Conservation (phyloP, 2,113 vertebrate species). For the Nycticorax nycticorax region DNA sequence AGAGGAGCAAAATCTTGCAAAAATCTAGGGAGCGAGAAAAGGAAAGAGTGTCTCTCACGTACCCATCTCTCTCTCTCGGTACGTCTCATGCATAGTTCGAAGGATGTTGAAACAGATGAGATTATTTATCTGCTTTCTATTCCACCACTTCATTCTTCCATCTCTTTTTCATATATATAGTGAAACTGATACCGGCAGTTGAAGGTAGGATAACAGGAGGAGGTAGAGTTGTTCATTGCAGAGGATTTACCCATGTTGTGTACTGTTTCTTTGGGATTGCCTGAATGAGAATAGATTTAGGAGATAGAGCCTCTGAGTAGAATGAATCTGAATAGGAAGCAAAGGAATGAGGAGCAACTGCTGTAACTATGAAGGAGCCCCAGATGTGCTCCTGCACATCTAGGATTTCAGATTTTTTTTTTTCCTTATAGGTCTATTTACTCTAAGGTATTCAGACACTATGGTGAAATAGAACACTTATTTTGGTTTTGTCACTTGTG, state of each 20-base stretch:
- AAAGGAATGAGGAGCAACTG: neutral
- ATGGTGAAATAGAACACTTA: neutral
- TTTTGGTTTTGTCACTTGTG: neutral
- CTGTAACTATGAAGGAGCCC: neutral
- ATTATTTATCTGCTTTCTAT: neutral
- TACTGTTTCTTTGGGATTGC: neutral
- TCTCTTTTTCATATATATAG: neutral
- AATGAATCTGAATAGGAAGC: neutral
- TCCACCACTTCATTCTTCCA: neutral
- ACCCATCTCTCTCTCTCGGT: neutral
- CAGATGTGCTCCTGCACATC: neutral
- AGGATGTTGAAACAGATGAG: neutral
- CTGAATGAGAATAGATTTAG: neutral
- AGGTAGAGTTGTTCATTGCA: neutral
- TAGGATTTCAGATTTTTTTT: neutral
- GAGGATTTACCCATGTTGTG: conserved; percentile 3
- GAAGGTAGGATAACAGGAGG: conserved; percentile 9
- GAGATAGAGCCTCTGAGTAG: neutral
- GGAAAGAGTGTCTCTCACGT: neutral
- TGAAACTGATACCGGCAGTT: neutral
- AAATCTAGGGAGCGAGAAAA: neutral
- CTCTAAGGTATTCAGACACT: neutral
- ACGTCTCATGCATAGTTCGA: neutral
- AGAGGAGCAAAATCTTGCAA: conserved; percentile 12
- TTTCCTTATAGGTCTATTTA: neutral